Evolutionary conservation across 2,888 invertebrate genomes (phyloP).

Genomic region (Arctia plantaginis): DNA sequence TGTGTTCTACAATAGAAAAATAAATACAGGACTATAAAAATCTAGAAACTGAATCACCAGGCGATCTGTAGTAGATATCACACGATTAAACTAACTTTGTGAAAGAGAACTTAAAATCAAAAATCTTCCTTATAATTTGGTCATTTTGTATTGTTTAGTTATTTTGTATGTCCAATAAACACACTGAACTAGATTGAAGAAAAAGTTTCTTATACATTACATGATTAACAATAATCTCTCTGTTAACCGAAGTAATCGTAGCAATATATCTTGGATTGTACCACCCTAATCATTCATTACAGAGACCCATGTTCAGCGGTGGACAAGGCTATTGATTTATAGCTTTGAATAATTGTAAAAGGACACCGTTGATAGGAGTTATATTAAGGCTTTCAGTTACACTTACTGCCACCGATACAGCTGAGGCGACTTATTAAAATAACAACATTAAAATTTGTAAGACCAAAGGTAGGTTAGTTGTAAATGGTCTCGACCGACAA

Average conservation of each 20-base stretch:
- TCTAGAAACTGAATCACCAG: background rate
- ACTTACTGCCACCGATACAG: background rate
- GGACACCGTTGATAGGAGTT: slow-evolving; percentile 8
- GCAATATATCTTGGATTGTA: slow-evolving; percentile 17
- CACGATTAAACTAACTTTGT: background rate
- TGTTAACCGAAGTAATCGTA: slow-evolving; percentile 12
- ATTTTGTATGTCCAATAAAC: background rate
- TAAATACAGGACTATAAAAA: background rate
- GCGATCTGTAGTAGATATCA: background rate
- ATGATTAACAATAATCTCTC: slow-evolving; percentile 19
- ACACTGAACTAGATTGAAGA: background rate
- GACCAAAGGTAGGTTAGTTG: background rate
- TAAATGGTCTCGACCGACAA: background rate
- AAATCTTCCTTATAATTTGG: background rate
- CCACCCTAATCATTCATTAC: slow-evolving; percentile 25
- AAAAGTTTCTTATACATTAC: slow-evolving; percentile 1
- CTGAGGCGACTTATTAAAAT: background rate
- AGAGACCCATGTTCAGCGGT: slow-evolving; percentile 20
- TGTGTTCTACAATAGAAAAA: background rate
- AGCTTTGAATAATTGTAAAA: slow-evolving; percentile 25
- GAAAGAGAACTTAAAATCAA: background rate
- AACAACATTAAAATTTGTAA: background rate
- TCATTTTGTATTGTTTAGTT: background rate
- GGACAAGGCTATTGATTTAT: slow-evolving; percentile 22
- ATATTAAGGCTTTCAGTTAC: background rate